Conservation (phyloP, 2,888 invertebrate species). For the Cheilosia scutellata region DNA sequence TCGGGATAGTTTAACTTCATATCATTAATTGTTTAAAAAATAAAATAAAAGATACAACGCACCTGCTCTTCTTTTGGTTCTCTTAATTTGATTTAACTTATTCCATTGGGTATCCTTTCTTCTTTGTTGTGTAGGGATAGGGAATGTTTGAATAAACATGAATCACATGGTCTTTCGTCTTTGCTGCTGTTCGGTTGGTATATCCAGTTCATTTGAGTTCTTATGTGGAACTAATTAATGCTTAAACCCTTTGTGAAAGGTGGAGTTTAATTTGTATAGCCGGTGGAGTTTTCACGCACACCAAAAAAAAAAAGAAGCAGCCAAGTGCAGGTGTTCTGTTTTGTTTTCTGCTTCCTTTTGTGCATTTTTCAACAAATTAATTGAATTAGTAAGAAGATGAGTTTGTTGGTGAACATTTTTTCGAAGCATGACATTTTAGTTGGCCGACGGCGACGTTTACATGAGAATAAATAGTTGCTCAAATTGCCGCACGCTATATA, state of each 20-base stretch:
- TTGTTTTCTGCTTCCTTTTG: conserved; percentile 46
- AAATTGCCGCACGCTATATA: too few species aligned
- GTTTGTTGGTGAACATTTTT: too few species aligned
- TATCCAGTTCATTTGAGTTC: conserved; percentile 30
- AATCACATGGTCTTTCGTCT: conserved; percentile 41
- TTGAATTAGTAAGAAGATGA: conserved; percentile 32
- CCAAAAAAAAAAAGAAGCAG: conserved; percentile 1
- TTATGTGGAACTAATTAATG: conserved; percentile 74
- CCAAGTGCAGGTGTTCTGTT: conserved; percentile 60
- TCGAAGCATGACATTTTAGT: too few species aligned
- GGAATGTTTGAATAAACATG: conserved; percentile 71
- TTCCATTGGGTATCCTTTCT: conserved; percentile 40
- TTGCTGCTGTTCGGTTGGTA: conserved; percentile 8
- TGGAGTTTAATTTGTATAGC: conserved; percentile 71
- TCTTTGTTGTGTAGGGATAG: conserved; percentile 6
- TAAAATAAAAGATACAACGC: background rate
- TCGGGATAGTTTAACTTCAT: conserved; percentile 33
- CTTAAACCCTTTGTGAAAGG: conserved; percentile 58
- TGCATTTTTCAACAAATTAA: conserved; percentile 44
- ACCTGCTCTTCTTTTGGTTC: conserved; percentile 37
- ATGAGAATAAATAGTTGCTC: too few species aligned
- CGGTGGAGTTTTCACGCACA: conserved; percentile 65
- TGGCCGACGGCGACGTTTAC: too few species aligned
- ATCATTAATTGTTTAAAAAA: conserved; percentile 37
- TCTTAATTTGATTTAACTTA: conserved; percentile 63